Evolutionary conservation across 2,888 invertebrate species (phyloP).

Genomic region (Trichogramma evanescens): DNA sequence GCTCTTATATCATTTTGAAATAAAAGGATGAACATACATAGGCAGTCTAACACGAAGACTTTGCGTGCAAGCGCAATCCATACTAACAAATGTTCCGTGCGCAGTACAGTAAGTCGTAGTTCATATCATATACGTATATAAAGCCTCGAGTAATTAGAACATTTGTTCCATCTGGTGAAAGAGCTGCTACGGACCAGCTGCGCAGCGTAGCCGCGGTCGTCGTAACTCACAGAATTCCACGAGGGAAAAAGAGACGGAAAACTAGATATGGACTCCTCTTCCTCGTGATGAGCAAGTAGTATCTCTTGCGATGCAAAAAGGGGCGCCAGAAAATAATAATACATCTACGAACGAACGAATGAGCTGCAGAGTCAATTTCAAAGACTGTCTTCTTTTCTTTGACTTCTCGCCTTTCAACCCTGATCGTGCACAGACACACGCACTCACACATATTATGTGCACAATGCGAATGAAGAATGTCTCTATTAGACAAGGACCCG

Average conservation of each 20-base stretch:
- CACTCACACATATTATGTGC: background rate
- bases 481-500: conserved; percentile 41
- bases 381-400: too few species aligned
- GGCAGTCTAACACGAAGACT: background rate
- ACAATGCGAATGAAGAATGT: conserved; percentile 44
- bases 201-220: conserved; percentile 8
- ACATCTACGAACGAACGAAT: background rate
- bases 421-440: too few species aligned
- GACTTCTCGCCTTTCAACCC: too few species aligned
- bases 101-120: background rate
- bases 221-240: conserved; percentile 13
- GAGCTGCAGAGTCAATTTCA: background rate
- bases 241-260: background rate
- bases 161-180: conserved; percentile 21
- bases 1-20: conserved; percentile 12
- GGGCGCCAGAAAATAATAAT: background rate
- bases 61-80: conserved; percentile 5
- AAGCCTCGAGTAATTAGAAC: conserved; percentile 26
- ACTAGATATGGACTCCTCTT: background rate
- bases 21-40: conserved; percentile 12
- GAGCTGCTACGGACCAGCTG: conserved; percentile 22
- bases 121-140: background rate
- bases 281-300: conserved; percentile 13
- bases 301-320: conserved; percentile 13
- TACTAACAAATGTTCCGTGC: too few species aligned